A percentile compares a stretch with the other conserved stretches of the same genome.
Conservation (phyloP, 2,113 vertebrate genomes). For the Pelodiscus sinensis region DNA sequence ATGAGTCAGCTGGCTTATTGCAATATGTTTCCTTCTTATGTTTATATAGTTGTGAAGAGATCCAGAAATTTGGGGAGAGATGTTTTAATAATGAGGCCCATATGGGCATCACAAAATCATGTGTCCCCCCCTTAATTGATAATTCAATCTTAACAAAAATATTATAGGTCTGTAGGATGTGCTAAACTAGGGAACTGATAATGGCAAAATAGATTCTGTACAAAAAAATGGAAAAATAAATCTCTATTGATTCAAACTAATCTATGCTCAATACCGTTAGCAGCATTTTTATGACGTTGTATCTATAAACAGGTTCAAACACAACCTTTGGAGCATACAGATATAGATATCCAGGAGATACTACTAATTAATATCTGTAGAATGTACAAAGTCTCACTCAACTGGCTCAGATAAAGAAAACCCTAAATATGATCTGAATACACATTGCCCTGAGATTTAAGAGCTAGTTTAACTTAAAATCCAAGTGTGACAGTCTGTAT, state of each 20-base stretch:
- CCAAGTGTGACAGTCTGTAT: not conserved
- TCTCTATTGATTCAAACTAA: not conserved
- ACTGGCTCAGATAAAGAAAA: not conserved
- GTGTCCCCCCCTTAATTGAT: not conserved
- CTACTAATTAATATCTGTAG: not conserved
- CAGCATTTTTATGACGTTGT: not conserved
- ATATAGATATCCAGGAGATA: not conserved
- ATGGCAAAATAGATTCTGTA: not conserved
- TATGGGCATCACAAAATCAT: not conserved
- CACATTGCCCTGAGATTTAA: not conserved
- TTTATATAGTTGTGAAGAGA: not conserved
- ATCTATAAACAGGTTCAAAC: not conserved
- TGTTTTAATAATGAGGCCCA: not conserved
- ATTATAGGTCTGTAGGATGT: not conserved
- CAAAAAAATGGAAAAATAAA: not conserved
- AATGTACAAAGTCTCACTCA: not conserved
- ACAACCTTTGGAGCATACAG: not conserved
- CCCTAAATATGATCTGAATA: not conserved
- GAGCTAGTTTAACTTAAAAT: not conserved
- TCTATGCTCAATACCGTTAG: not conserved
- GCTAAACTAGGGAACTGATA: not conserved
- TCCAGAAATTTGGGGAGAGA: not conserved
- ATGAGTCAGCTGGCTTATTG: not conserved
- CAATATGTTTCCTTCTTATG: not conserved
- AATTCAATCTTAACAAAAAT: not conserved